phyloP scores from a whole-genome alignment of 64 coral and sea anemone genomes.

The Stylophora pistillata region DNA sequence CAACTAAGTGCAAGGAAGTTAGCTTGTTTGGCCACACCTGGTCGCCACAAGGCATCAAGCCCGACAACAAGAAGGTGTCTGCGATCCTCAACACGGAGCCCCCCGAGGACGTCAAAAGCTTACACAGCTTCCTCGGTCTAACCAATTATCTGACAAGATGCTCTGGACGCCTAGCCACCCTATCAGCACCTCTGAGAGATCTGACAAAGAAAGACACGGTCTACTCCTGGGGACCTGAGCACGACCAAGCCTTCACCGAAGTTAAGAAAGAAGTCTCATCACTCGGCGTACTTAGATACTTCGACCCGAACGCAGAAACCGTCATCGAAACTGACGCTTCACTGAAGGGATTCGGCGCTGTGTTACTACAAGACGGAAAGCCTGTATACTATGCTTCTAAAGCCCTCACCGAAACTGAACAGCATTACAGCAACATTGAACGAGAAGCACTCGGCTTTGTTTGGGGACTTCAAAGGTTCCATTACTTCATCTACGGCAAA shows the following conservation, averaged over 20 bases:
- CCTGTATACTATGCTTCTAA: constrained; percentile 31
- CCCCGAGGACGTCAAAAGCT: constrained; percentile 32
- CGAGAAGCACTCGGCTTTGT: constrained; percentile 28
- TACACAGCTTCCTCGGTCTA: constrained; percentile 38
- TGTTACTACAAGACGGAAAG: no score
- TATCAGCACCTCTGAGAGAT: constrained; percentile 7
- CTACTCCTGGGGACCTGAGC: constrained; percentile 18
- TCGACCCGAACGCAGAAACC: constrained; percentile 32
- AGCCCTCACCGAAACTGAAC: constrained; percentile 28
- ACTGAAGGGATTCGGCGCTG: no score
- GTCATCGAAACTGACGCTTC: no score
- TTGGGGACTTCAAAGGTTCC: constrained; percentile 42
- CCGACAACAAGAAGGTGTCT: constrained; percentile 55
- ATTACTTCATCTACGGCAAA: constrained; percentile 51
- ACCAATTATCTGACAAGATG: constrained; percentile 57
- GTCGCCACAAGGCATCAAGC: constrained; percentile 47
- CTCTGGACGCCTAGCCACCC: not conserved
- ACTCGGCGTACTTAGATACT: constrained; percentile 31
- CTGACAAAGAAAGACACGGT: constrained; percentile 12
- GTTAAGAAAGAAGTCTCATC: constrained; percentile 35
- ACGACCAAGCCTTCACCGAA: constrained; percentile 15
- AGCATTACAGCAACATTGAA: constrained; percentile 43
- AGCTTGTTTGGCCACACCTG: constrained; percentile 52
- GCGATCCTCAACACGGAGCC: constrained; percentile 37
- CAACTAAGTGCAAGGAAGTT: constrained; percentile 29